Percentiles rank a stretch among this genome's conserved stretches.
Conservation (phyloP, 1,140 invertebrate genomes). For the Oryctes rhinoceros region DNA sequence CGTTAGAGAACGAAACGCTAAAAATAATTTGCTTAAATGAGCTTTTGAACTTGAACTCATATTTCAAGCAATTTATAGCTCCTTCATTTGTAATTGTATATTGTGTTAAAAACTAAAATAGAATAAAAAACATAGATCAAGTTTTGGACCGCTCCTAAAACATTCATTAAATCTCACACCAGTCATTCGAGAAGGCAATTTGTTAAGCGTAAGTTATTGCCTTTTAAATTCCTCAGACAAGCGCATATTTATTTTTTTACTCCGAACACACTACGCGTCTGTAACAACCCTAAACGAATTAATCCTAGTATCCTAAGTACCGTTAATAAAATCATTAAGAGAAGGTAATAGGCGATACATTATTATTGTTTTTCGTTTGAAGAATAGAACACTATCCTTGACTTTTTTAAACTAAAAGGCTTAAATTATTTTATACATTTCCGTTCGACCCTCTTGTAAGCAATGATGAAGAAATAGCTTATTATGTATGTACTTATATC, state of each 20-base stretch:
- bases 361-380: no score
- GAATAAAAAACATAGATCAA: neutral
- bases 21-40: slow-evolving; percentile 8
- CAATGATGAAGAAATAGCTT: no score
- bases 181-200: slow-evolving; percentile 18
- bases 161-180: slow-evolving; percentile 3
- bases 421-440: no score
- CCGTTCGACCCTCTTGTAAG: no score
- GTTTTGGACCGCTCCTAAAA: slow-evolving; percentile 13
- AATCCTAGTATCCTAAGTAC: neutral
- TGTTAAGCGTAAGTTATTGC: slow-evolving; percentile 19
- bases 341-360: neutral
- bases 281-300: slow-evolving; percentile 2
- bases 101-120: slow-evolving; percentile 1
- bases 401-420: no score
- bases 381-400: no score
- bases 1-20: no score
- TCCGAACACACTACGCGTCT: neutral
- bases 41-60: slow-evolving; percentile 7
- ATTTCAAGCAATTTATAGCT: slow-evolving; percentile 4
- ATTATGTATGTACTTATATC: no score
- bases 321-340: neutral
- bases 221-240: slow-evolving; percentile 5
- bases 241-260: slow-evolving; percentile 7
- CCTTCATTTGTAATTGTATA: neutral